Conservation (phyloP, 2,797 vertebrate genomes). For the Enteromius paludinosus region DNA sequence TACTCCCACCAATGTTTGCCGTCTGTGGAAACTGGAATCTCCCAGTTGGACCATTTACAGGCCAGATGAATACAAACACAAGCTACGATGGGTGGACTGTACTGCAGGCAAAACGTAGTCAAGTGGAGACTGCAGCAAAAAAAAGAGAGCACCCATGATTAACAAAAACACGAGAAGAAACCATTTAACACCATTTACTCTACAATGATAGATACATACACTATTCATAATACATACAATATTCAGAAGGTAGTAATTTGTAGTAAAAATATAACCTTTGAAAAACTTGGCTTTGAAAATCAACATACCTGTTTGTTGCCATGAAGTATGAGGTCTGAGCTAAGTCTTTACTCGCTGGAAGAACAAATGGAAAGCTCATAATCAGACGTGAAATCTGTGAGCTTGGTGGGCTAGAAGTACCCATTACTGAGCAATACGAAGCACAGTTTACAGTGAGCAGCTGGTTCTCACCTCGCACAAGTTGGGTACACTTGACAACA, state of each 20-base stretch:
- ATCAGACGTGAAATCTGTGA: constrained; percentile 34
- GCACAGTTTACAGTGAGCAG: constrained; percentile 18
- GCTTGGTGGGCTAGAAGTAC: constrained; percentile 34
- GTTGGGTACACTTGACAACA: constrained; percentile 99
- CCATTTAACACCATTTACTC: neutral
- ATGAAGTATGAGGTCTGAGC: constrained; percentile 99
- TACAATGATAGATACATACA: neutral
- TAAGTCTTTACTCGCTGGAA: constrained; percentile 99
- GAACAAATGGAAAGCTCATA: constrained; percentile 72
- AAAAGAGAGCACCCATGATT: neutral
- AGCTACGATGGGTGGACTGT: constrained; percentile 95
- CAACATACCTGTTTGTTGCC: constrained; percentile 99
- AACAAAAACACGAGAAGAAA: constrained; percentile 44
- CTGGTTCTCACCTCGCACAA: constrained; percentile 93
- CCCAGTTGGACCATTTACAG: constrained; percentile 99
- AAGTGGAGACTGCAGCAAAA: constrained; percentile 88
- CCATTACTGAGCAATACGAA: neutral
- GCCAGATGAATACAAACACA: constrained; percentile 99
- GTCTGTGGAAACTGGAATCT: constrained; percentile 97
- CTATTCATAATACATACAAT: neutral
- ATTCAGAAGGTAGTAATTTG: neutral
- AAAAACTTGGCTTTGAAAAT: neutral
- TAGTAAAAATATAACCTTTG: neutral
- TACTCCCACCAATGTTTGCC: constrained; percentile 99
- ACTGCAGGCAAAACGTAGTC: constrained; percentile 98